These are phyloP conservation scores for Acrobasis consociella DNA, from an alignment of 2,888 invertebrate species.

Conservation along the genomic window DNA sequence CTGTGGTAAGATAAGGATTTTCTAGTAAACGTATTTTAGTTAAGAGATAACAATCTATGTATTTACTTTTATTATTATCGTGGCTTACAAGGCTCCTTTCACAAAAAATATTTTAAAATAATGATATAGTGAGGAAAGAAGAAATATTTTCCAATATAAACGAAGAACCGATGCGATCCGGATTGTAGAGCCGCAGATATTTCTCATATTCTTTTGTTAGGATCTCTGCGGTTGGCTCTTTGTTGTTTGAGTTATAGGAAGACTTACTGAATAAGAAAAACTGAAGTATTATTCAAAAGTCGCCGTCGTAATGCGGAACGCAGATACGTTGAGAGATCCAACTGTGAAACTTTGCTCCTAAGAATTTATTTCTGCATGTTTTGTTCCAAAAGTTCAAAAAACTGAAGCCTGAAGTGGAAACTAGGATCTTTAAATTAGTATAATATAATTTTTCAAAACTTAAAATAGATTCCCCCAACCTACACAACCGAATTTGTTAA, in stretches of 20 bases:
- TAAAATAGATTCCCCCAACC: too few relatives aligned
- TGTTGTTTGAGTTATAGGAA: constrained; percentile 71
- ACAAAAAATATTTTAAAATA: constrained; percentile 9
- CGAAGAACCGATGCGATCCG: constrained; percentile 66
- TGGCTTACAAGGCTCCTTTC: not conserved
- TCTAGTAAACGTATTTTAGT: constrained; percentile 10
- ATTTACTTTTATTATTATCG: not conserved
- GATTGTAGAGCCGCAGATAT: constrained; percentile 70
- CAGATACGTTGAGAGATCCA: constrained; percentile 39
- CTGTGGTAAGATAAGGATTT: not conserved
- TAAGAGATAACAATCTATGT: constrained; percentile 1
- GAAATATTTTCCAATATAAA: constrained; percentile 73
- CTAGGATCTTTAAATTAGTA: not conserved
- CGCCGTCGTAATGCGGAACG: constrained; percentile 43
- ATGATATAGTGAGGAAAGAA: constrained; percentile 42
- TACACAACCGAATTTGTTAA: too few relatives aligned
- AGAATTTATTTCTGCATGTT: not conserved
- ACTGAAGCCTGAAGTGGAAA: not conserved
- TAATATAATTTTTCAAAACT: too few relatives aligned
- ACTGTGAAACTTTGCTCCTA: constrained; percentile 39
- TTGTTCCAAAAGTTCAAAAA: not conserved
- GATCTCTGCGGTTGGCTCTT: constrained; percentile 66
- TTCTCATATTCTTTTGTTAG: constrained; percentile 78
- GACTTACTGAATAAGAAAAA: constrained; percentile 70
- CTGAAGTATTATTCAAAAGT: constrained; percentile 62